These are phyloP conservation scores for Rhyzopertha dominica DNA, from an alignment of 1,140 invertebrate species.

Conservation along the genomic window DNA sequence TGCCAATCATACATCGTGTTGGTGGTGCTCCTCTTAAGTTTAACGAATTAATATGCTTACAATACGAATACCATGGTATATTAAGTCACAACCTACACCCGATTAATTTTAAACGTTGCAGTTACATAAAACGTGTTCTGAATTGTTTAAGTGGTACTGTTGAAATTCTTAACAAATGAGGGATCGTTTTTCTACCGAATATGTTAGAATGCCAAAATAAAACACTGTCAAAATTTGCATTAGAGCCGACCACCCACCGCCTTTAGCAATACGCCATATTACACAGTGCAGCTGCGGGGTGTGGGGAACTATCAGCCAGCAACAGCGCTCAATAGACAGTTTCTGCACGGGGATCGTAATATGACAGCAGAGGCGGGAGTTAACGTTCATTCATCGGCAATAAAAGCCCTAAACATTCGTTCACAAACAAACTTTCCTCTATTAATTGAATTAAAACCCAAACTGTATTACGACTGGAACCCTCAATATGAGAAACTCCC, in stretches of 20 bases:
- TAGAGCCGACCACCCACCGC: constrained; percentile 35
- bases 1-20: no score
- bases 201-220: constrained; percentile 24
- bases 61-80: neutral
- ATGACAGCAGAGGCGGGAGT: no score
- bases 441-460: no score
- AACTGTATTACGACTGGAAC: no score
- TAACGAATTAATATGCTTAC: neutral
- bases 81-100: constrained; percentile 8
- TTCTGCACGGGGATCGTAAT: no score
- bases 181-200: constrained; percentile 16
- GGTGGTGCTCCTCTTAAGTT: neutral
- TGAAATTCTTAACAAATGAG: constrained; percentile 16
- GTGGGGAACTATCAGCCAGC: constrained; percentile 7
- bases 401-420: no score
- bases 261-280: constrained; percentile 35
- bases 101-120: constrained; percentile 6
- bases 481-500: no score
- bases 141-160: constrained; percentile 10
- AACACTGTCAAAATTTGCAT: constrained; percentile 34
- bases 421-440: no score
- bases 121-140: constrained; percentile 9
- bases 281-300: constrained; percentile 17
- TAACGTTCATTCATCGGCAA: no score
- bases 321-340: constrained; percentile 25